phyloP scores from a whole-genome alignment of 2,113 vertebrate genomes.

The Promerops cafer region DNA sequence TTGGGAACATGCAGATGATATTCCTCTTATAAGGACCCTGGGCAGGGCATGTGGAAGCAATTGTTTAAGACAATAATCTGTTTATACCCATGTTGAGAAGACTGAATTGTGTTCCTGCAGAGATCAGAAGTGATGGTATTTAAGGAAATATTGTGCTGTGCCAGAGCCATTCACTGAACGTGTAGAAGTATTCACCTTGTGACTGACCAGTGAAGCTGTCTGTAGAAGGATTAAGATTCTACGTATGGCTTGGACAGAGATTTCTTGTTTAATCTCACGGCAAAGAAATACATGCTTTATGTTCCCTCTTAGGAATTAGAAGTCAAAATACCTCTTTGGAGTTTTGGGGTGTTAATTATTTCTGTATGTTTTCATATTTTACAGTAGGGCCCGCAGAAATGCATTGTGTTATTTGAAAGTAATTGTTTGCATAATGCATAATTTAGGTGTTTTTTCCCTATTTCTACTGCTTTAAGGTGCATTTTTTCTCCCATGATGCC shows the following conservation, averaged over 20 bases:
- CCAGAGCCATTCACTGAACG: rapidly evolving
- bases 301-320: background rate
- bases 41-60: background rate
- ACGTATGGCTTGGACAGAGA: background rate
- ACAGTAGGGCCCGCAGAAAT: background rate
- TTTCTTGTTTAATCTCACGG: background rate
- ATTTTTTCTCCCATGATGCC: background rate
- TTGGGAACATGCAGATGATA: background rate
- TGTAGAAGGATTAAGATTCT: background rate
- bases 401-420: background rate
- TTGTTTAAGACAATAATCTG: background rate
- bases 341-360: background rate
- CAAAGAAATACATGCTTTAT: background rate
- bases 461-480: background rate
- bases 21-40: background rate
- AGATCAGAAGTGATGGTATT: background rate
- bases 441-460: rapidly evolving
- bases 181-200: background rate
- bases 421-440: background rate
- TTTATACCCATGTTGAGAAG: background rate
- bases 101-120: background rate
- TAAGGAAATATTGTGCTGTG: background rate
- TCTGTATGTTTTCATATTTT: background rate
- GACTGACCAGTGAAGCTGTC: background rate
- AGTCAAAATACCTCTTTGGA: background rate